Percentiles rank a stretch among this genome's conserved stretches.
Conservation (phyloP, 2,797 vertebrate species). For the Nothura maculosa region DNA sequence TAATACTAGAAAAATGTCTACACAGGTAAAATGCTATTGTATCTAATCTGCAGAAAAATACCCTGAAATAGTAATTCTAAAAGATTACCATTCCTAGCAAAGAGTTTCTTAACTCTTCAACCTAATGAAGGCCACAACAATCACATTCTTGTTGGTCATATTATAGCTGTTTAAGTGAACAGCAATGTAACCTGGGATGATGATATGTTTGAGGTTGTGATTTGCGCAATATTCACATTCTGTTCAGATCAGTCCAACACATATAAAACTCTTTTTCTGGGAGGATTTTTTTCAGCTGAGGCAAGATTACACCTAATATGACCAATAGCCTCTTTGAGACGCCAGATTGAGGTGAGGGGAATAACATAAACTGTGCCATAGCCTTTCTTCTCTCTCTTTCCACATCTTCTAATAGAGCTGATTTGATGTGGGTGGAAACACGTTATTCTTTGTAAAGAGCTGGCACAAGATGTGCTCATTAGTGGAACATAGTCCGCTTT, state of each 20-base stretch:
- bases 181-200: not conserved
- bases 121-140: not conserved
- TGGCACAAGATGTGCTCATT: constrained; percentile 39
- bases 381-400: not conserved
- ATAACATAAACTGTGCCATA: not conserved
- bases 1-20: not conserved
- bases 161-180: not conserved
- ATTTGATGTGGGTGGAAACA: not conserved
- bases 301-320: not conserved
- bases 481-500: not conserved
- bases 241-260: not conserved
- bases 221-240: not conserved
- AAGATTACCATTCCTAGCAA: not conserved
- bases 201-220: not conserved
- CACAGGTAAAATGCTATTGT: not conserved
- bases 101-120: not conserved
- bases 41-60: not conserved
- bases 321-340: not conserved
- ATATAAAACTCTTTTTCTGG: not conserved
- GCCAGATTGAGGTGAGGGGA: not conserved
- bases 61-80: not conserved
- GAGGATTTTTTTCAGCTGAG: not conserved
- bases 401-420: not conserved
- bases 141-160: not conserved
- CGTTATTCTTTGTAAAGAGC: not conserved